phyloP scores from a whole-genome alignment of 1,140 invertebrate genomes.

The Chionoecetes opilio region DNA sequence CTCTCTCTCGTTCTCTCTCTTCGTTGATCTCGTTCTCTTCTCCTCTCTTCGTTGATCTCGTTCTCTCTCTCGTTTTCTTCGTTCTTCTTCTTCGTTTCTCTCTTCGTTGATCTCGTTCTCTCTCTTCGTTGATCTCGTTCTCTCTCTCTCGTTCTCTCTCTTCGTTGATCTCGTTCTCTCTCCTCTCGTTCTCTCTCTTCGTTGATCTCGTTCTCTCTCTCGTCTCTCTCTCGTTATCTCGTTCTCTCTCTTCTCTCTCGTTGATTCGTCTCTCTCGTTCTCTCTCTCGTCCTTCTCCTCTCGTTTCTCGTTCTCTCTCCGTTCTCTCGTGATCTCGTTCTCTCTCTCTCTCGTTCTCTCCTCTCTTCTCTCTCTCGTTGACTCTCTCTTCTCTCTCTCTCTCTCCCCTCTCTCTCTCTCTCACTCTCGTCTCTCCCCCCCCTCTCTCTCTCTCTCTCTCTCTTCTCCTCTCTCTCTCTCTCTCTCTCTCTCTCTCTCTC shows the following conservation, averaged over 20 bases:
- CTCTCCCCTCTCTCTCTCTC: constrained; percentile 32
- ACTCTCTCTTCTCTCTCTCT: background rate
- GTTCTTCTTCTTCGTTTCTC: no score
- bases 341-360: background rate
- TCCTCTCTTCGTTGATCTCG: background rate
- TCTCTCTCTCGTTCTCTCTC: no score
- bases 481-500: constrained; percentile 13
- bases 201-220: constrained; percentile 8
- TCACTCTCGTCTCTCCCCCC: no score
- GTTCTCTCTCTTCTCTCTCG: no score
- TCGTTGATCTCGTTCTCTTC: background rate
- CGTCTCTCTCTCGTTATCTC: no score
- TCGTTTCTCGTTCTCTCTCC: background rate
- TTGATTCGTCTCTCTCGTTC: background rate
- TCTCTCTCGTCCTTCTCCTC: no score
- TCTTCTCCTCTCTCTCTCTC: background rate
- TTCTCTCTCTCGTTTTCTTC: no score
- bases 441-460: background rate
- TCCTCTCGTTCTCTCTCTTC: background rate
- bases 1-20: background rate
- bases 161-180: background rate
- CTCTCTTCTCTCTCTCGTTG: background rate
- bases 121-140: no score
- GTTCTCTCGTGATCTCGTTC: background rate
- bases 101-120: background rate